Evolutionary conservation across 2,888 invertebrate genomes (phyloP).

Genomic region (Orchesella flavescens): DNA sequence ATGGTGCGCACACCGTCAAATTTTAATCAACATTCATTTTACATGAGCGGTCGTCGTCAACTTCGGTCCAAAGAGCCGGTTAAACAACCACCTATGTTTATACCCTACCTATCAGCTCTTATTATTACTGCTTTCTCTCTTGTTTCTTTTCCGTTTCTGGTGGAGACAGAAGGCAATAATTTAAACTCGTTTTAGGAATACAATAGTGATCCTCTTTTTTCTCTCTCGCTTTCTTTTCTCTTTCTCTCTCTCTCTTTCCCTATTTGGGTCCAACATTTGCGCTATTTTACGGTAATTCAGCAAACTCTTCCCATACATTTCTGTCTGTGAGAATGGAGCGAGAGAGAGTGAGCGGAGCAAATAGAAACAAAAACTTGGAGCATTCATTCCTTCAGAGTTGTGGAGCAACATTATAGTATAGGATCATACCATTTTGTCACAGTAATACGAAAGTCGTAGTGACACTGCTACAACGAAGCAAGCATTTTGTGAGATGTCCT

Average conservation of each 20-base stretch:
- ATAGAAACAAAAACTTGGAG: slow-evolving; percentile 1
- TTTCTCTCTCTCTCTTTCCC: slow-evolving; percentile 11
- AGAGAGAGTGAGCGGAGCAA: slow-evolving; percentile 1
- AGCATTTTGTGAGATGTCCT: slow-evolving; percentile 10
- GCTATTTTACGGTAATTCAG: slow-evolving; percentile 44
- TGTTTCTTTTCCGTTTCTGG: slow-evolving; percentile 1
- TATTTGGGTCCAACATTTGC: slow-evolving; percentile 26
- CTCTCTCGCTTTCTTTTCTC: not conserved
- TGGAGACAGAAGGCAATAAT: slow-evolving; percentile 47
- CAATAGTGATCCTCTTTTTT: slow-evolving; percentile 8
- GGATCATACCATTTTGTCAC: slow-evolving; percentile 14
- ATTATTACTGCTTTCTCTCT: slow-evolving; percentile 12
- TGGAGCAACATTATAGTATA: not conserved
- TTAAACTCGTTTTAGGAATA: slow-evolving; percentile 49
- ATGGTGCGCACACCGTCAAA: slow-evolving; percentile 34
- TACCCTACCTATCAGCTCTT: slow-evolving; percentile 16
- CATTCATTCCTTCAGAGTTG: no score
- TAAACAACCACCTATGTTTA: not conserved
- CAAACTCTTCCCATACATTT: slow-evolving; percentile 20
- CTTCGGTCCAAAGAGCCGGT: slow-evolving; percentile 6
- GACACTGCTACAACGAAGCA: not conserved
- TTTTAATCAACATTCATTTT: slow-evolving; percentile 58
- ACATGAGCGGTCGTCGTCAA: slow-evolving; percentile 34
- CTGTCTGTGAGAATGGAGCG: not conserved
- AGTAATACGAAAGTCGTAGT: not conserved